Evolutionary conservation across 2,113 vertebrate species (phyloP).

Genomic region (Anoplopoma fimbria): DNA sequence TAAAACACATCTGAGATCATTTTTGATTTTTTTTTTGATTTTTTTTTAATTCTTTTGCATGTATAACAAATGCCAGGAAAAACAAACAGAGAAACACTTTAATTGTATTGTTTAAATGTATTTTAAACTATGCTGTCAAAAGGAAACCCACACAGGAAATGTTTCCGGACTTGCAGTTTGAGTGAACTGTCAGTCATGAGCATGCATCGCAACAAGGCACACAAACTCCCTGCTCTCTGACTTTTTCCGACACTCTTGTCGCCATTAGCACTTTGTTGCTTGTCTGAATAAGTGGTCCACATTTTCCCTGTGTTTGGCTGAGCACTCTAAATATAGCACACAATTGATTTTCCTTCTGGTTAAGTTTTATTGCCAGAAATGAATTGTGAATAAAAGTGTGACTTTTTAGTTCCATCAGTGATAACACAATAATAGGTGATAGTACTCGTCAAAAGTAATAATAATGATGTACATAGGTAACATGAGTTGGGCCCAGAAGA

Average conservation of each 20-base stretch:
- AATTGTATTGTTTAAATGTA: neutral
- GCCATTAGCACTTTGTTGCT: neutral
- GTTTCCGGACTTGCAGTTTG: neutral
- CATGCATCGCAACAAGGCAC: constrained; percentile 76
- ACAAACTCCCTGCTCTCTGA: constrained; percentile 62
- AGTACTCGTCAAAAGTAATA: neutral
- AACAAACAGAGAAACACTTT: neutral
- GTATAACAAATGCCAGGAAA: neutral
- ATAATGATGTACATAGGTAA: neutral
- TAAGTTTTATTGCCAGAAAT: neutral
- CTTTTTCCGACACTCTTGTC: constrained; percentile 58
- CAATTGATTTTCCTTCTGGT: constrained; percentile 74
- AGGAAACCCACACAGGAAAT: constrained; percentile 53
- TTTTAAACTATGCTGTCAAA: neutral
- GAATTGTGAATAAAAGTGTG: neutral
- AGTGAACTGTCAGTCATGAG: neutral
- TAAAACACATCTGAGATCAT: constrained; percentile 44
- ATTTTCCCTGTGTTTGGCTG: constrained; percentile 87
- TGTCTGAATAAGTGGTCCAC: constrained; percentile 62
- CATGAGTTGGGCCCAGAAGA: neutral
- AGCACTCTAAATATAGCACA: constrained; percentile 85
- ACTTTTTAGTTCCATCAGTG: neutral
- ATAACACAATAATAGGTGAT: neutral
- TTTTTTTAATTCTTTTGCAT: neutral
- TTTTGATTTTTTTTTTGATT: neutral